Base-by-base conservation (phyloP, 2,797 vertebrate genomes). In the Limosa lapponica region DNA sequence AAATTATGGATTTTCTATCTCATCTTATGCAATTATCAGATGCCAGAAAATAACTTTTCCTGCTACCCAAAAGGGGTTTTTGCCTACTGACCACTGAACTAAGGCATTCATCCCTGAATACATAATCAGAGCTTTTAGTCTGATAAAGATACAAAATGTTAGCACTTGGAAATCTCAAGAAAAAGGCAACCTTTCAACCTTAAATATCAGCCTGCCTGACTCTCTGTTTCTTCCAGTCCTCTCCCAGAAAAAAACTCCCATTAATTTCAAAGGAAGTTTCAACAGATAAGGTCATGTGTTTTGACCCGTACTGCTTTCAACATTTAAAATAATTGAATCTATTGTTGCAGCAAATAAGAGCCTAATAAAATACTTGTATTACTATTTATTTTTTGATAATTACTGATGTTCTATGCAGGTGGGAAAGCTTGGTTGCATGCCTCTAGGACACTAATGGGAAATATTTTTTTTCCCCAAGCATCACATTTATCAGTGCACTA, bases 321-420 rank as follows among this genome's bases (percentile, higher is more conserved):
- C 55, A 93, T 94, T 92, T 87, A 95, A 95, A 91, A 95, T 71
- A 89, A 90, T 78, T 80, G 80, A 85, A 85, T 86, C 62, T 43
- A 82, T 67, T 94, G 61, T 92, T 95, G 89, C 69, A 88, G 64
- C 37, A 74, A 93, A 59, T 81, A 92, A 66, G 4, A 80, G 28
- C 18, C 39, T 81, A 88, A 91, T 62, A 95, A 90, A 94, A 83
- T 41, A 91, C 61, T 69, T 87, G 28, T 25, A 69, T 89, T 80
- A 59, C 28, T 90, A 64, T 94, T 92, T 94, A 52, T 94, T 91
- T 91, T 92, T 85, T 80, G 1, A 52, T 93, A 92, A 93, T 94
- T 93, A 90, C 75, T 73, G 65, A 90, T 82, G 80, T 74, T 89
- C 79, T 90, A 3, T 54, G 80, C 83, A 92, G 70, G 90, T 92